Conservation (phyloP, 1,140 invertebrate species). For the Paraescarpia echinospica region DNA sequence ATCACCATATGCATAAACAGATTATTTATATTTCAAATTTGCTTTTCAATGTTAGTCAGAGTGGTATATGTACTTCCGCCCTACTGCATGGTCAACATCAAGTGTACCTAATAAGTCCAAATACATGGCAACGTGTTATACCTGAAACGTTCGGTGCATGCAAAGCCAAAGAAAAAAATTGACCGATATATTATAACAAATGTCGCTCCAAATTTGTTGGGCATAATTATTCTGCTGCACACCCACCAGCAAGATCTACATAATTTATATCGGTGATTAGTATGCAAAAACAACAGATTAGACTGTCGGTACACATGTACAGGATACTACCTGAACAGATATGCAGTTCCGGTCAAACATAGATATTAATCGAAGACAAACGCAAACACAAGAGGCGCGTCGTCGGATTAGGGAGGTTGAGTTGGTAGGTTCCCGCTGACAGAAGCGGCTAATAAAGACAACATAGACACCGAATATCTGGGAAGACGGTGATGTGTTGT, state of each 20-base stretch:
- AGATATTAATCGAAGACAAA: not conserved
- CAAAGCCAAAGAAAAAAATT: not conserved
- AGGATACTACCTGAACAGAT: not conserved
- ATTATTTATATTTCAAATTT: not conserved
- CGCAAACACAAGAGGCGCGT: not conserved
- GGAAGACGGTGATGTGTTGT: too few species aligned
- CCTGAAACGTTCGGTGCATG: too few species aligned
- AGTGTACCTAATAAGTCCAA: too few species aligned
- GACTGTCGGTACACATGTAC: not conserved
- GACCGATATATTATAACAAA: not conserved
- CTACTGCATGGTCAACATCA: too few species aligned
- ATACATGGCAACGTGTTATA: too few species aligned
- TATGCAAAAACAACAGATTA: not conserved
- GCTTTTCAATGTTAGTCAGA: not conserved
- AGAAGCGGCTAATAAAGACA: too few species aligned
- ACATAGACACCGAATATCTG: too few species aligned
- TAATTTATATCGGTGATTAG: not conserved
- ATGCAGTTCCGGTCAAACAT: not conserved
- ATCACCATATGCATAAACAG: too few species aligned
- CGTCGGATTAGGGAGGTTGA: not conserved
- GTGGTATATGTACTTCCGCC: not conserved
- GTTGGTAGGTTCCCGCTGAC: too few species aligned
- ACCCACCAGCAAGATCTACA: not conserved
- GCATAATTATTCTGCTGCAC: not conserved
- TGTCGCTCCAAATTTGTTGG: not conserved